phyloP scores from a whole-genome alignment of 2,888 invertebrate genomes.

The Melinaea marsaeus region DNA sequence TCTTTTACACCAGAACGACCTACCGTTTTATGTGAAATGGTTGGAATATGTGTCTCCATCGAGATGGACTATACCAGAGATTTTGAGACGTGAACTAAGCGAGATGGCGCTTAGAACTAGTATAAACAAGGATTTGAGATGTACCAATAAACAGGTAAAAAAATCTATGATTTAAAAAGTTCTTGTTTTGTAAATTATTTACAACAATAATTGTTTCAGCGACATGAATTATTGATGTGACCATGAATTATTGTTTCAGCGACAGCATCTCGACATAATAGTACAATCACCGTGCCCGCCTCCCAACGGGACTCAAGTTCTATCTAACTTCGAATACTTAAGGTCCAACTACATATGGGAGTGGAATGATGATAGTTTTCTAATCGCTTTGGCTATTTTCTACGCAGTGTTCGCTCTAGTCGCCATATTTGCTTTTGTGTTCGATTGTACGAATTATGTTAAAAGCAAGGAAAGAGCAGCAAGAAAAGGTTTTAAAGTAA shows the following conservation, averaged over 20 bases:
- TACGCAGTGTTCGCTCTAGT: conserved; percentile 79
- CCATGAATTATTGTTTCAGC: conserved; percentile 67
- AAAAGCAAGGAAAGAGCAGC: conserved; percentile 73
- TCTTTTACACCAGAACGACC: conserved; percentile 81
- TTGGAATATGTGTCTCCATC: conserved; percentile 83
- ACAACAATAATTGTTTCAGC: too few species aligned
- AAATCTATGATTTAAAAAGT: background rate
- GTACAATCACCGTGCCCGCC: conserved; percentile 89
- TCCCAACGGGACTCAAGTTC: conserved; percentile 86
- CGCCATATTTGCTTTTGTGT: conserved; percentile 79
- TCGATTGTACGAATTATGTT: conserved; percentile 76
- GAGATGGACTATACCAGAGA: conserved; percentile 83
- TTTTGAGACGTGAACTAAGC: conserved; percentile 82
- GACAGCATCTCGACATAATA: conserved; percentile 91
- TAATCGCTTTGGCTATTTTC: conserved; percentile 79
- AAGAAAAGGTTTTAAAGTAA: conserved; percentile 73
- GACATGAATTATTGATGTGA: background rate
- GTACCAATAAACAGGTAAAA: conserved; percentile 84
- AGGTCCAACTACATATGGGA: conserved; percentile 68
- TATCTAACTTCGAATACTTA: conserved; percentile 70
- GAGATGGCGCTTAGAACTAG: conserved; percentile 79
- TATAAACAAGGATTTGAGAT: conserved; percentile 71
- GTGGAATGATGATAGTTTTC: conserved; percentile 74
- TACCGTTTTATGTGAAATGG: conserved; percentile 82
- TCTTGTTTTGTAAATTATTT: too few species aligned